phyloP scores from a whole-genome alignment of 2,113 vertebrate genomes.

The Callopanchax toddi region DNA sequence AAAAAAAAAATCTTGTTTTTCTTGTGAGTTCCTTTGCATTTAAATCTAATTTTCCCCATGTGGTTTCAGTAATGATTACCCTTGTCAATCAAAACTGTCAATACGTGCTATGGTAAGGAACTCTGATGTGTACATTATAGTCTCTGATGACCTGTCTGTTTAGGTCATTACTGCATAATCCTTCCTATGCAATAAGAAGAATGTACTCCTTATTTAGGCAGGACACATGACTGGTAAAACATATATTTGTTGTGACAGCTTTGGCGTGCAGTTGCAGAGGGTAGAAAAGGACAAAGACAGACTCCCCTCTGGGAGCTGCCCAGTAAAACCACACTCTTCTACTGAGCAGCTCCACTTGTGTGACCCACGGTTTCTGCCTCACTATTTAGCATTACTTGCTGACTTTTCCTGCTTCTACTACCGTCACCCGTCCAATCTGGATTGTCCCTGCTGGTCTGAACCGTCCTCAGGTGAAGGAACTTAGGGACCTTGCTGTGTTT shows the following conservation, averaged over 20 bases:
- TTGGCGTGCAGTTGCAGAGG: conserved; percentile 30
- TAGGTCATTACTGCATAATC: conserved; percentile 49
- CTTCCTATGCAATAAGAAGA: conserved; percentile 35
- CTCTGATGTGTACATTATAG: conserved; percentile 29
- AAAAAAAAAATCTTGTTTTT: conserved; percentile 28
- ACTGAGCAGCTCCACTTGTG: conserved; percentile 27
- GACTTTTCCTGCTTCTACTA: not conserved
- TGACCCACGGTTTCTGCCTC: conserved; percentile 27
- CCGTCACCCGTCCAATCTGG: conserved; percentile 1
- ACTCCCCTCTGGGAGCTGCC: conserved; percentile 40
- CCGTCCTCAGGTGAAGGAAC: not conserved
- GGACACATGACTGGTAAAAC: conserved; percentile 35
- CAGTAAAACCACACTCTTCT: conserved; percentile 18
- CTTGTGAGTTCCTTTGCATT: not conserved
- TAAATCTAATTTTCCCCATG: conserved; percentile 6
- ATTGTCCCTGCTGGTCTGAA: conserved; percentile 17
- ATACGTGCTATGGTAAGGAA: conserved; percentile 16
- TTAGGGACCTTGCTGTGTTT: not conserved
- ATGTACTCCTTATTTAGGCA: conserved; percentile 55
- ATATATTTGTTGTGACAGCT: conserved; percentile 50
- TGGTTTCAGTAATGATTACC: conserved; percentile 15
- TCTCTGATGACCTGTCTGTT: conserved; percentile 34
- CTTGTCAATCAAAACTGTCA: conserved; percentile 25
- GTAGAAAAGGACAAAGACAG: conserved; percentile 36
- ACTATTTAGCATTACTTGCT: conserved; percentile 39